phyloP scores from a whole-genome alignment of 2,113 vertebrate species.

The Junco hyemalis region DNA sequence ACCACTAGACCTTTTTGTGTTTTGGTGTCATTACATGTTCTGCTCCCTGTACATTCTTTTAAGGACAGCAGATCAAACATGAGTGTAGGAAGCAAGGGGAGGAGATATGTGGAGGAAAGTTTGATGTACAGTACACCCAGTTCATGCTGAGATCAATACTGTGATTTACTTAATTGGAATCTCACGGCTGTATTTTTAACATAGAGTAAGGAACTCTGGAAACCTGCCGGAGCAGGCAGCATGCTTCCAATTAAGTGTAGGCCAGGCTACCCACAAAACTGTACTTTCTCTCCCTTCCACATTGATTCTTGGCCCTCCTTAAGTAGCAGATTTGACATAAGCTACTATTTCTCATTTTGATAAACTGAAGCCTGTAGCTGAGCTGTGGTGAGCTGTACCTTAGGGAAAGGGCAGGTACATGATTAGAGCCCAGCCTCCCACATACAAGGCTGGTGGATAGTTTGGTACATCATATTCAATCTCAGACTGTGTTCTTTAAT shows the following conservation, averaged over 20 bases:
- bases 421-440: background rate
- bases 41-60: background rate
- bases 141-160: background rate
- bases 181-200: background rate
- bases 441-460: background rate
- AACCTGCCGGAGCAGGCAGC: background rate
- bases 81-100: background rate
- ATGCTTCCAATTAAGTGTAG: background rate
- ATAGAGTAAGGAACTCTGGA: background rate
- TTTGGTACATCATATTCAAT: background rate
- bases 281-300: background rate
- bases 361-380: background rate
- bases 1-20: accelerated
- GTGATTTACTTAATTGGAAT: background rate
- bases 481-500: background rate
- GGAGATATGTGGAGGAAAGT: background rate
- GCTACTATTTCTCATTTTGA: background rate
- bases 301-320: background rate
- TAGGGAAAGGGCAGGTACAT: background rate
- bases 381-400: background rate
- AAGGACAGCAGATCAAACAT: background rate
- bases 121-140: background rate
- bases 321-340: background rate
- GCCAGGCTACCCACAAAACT: background rate
- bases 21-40: background rate